Evolutionary conservation across 2,888 invertebrate genomes (phyloP).

Genomic region (Achlya flavicornis): DNA sequence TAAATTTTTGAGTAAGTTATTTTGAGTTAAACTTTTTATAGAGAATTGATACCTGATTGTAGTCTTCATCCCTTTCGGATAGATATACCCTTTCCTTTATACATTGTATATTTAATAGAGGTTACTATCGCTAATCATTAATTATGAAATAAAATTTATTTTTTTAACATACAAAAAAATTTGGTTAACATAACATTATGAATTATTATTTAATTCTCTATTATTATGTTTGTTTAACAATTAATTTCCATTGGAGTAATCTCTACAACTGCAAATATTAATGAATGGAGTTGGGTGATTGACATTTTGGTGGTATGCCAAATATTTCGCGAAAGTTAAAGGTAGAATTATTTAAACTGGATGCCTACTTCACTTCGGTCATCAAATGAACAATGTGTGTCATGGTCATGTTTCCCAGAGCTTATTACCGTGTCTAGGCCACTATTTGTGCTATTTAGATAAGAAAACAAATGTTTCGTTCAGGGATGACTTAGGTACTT

Average conservation of each 20-base stretch:
- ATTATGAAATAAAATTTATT: too few relatives aligned
- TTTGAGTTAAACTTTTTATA: too few relatives aligned
- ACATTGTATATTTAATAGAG: too few relatives aligned
- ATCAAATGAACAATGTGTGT: conserved; percentile 53
- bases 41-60: too few relatives aligned
- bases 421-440: conserved; percentile 64
- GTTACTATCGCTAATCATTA: too few relatives aligned
- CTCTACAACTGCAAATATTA: conserved; percentile 36
- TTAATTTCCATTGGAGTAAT: conserved; percentile 18
- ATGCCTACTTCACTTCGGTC: conserved; percentile 40
- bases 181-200: too few relatives aligned
- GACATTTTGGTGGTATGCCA: conserved; percentile 62
- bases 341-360: conserved; percentile 49
- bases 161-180: too few relatives aligned
- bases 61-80: too few relatives aligned
- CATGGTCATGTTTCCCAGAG: conserved; percentile 61
- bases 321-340: conserved; percentile 58
- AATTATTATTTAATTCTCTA: not conserved
- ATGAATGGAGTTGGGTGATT: conserved; percentile 58
- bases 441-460: conserved; percentile 56
- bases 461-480: conserved; percentile 48
- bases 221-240: not conserved
- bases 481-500: conserved; percentile 32
- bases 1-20: too few relatives aligned
- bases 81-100: too few relatives aligned